A percentile compares a stretch with the other conserved stretches of the same genome.
These are phyloP conservation scores for Dexiosoma caninum DNA, from an alignment of 2,888 invertebrate species.

Conservation along the genomic window DNA sequence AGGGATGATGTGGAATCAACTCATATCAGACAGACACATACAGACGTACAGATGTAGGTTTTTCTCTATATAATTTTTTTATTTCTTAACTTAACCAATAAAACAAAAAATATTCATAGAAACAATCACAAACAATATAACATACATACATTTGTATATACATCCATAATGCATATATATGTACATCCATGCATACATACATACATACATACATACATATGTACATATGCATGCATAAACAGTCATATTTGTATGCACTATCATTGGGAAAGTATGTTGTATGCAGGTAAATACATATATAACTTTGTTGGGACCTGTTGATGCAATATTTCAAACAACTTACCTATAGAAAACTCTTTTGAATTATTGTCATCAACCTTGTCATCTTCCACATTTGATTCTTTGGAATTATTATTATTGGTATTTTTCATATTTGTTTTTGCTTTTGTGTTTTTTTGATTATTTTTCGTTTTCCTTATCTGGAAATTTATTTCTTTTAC, in stretches of 20 bases:
- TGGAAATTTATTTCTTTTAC: neutral
- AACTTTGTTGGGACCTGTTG: constrained; percentile 26
- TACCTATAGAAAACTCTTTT: constrained; percentile 31
- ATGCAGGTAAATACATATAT: neutral
- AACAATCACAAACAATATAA: neutral
- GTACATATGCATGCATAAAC: too few relatives aligned
- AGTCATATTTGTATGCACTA: too few relatives aligned
- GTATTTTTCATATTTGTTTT: constrained; percentile 16
- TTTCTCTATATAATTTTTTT: neutral
- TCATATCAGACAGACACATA: neutral
- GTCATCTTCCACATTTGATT: constrained; percentile 16
- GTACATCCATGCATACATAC: neutral
- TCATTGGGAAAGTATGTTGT: too few relatives aligned
- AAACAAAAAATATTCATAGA: constrained; percentile 16
- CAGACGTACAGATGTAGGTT: neutral
- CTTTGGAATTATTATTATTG: constrained; percentile 9
- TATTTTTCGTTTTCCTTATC: neutral
- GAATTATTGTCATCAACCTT: neutral
- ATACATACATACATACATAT: neutral
- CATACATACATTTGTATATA: neutral
- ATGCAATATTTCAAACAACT: constrained; percentile 10
- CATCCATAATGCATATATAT: neutral
- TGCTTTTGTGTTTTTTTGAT: neutral
- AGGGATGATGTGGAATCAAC: constrained; percentile 39
- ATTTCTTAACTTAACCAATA: constrained; percentile 10